These are phyloP conservation scores for Rhinolophus ferrumequinum DNA, from an alignment of 2,113 vertebrate species.

Conservation along the genomic window DNA sequence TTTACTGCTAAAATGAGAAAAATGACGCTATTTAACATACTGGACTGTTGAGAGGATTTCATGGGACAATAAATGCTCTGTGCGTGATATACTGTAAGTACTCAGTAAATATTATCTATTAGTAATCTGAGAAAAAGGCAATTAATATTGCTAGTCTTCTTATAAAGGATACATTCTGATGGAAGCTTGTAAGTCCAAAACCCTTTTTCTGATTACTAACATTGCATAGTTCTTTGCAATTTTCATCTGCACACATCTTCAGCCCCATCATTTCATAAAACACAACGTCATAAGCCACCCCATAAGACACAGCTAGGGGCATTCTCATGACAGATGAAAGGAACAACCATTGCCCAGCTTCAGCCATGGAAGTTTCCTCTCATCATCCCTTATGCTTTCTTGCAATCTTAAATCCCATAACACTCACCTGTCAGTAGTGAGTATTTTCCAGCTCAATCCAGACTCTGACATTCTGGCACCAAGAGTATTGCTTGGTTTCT, in stretches of 20 bases:
- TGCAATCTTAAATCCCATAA: background rate
- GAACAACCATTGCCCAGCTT: background rate
- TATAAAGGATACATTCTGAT: background rate
- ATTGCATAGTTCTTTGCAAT: background rate
- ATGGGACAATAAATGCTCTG: background rate
- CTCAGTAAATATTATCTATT: background rate
- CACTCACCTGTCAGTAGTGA: background rate
- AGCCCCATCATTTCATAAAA: background rate
- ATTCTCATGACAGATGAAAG: background rate
- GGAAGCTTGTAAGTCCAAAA: background rate
- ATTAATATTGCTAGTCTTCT: background rate
- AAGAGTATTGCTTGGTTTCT: background rate
- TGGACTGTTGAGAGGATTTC: background rate
- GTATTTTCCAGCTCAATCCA: background rate
- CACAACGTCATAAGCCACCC: background rate
- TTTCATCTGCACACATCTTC: background rate
- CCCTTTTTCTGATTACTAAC: background rate
- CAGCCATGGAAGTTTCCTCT: background rate
- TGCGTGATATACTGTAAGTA: background rate
- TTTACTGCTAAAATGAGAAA: conserved; percentile 18
- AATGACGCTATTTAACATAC: background rate
- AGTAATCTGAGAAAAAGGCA: background rate
- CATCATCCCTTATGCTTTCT: background rate
- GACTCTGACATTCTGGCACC: background rate
- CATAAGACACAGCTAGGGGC: background rate